phyloP scores from a whole-genome alignment of 2,113 vertebrate species.

The Charadrius vociferus region DNA sequence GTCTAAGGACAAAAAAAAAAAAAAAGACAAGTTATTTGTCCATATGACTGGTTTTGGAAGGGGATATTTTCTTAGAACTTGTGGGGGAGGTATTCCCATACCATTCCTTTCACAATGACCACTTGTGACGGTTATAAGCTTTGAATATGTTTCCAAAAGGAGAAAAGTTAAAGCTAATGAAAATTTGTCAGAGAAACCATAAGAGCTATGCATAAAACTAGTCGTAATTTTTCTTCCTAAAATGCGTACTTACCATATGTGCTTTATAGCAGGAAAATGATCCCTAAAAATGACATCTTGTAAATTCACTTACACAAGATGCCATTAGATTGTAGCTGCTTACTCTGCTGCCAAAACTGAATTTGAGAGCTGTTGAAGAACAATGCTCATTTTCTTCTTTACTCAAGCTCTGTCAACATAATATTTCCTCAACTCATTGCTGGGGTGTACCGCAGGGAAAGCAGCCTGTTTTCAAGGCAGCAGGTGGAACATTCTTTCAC shows the following conservation, averaged over 20 bases:
- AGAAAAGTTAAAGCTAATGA: not conserved
- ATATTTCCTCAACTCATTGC: not conserved
- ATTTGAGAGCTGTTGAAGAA: not conserved
- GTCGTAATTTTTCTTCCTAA: not conserved
- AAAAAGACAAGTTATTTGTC: not conserved
- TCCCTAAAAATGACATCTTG: not conserved
- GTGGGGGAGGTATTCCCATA: not conserved
- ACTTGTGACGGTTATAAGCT: not conserved
- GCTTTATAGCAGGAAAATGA: not conserved
- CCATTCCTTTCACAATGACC: not conserved
- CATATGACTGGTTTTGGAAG: not conserved
- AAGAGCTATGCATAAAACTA: not conserved
- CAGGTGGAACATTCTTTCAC: not conserved
- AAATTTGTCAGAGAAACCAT: not conserved
- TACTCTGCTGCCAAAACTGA: not conserved
- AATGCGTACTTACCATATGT: not conserved
- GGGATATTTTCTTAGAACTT: not conserved
- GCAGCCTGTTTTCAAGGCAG: not conserved
- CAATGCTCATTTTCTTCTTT: slow-evolving; percentile 5
- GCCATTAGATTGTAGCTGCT: not conserved
- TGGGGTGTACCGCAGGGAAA: not conserved
- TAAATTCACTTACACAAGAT: not conserved
- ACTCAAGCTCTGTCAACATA: not conserved
- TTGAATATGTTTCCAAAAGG: not conserved
- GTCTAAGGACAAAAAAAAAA: not conserved